Evolutionary conservation across 2,113 vertebrate genomes (phyloP).

Genomic region (Alectura lathami): DNA sequence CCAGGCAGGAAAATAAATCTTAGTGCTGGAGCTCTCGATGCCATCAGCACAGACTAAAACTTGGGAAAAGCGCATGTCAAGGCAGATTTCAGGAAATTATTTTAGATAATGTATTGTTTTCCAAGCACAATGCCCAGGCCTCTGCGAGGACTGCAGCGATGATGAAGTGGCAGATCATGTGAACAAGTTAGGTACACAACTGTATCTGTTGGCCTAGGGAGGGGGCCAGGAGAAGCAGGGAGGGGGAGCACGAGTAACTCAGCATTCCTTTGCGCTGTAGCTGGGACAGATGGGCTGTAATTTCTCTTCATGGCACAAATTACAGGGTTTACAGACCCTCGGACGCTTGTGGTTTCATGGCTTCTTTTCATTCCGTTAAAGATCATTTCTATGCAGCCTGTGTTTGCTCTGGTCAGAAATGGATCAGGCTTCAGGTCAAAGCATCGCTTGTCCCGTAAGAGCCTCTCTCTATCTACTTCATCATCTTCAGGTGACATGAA

Average conservation of each 20-base stretch:
- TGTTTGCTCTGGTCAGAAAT: background rate
- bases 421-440: background rate
- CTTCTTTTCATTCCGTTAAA: background rate
- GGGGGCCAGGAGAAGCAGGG: background rate
- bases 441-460: accelerated
- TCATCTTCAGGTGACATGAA: background rate
- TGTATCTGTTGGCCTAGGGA: background rate
- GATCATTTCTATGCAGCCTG: background rate
- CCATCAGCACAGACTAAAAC: background rate
- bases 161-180: background rate
- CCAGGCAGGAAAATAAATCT: background rate
- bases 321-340: background rate
- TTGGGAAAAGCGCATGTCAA: background rate
- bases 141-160: accelerated
- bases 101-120: background rate
- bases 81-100: background rate
- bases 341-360: background rate
- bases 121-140: background rate
- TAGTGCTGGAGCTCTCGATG: background rate
- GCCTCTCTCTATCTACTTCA: background rate
- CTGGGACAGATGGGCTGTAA: background rate
- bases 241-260: background rate
- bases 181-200: background rate
- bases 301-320: background rate
- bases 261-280: background rate